Conservation (phyloP, 2,113 vertebrate species). For the Cyprinodon variegatus region DNA sequence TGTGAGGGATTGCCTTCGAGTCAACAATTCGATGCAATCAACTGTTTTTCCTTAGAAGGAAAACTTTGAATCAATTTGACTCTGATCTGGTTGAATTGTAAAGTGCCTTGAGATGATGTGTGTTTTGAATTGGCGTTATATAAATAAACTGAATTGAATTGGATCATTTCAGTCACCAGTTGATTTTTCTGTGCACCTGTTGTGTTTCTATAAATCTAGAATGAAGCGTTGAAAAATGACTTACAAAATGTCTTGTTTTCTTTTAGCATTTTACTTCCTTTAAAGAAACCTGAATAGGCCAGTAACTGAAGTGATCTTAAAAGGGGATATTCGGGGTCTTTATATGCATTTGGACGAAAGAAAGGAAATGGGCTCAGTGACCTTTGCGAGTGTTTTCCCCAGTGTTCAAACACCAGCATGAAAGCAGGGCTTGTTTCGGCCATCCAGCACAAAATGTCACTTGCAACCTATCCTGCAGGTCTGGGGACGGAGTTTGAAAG, state of each 20-base stretch:
- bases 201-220: too few species aligned
- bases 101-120: too few species aligned
- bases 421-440: constrained; percentile 85
- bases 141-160: too few species aligned
- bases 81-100: too few species aligned
- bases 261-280: constrained; percentile 55
- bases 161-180: background rate
- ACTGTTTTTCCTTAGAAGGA: too few species aligned
- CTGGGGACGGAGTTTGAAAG: constrained; percentile 80
- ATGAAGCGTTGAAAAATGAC: constrained; percentile 9
- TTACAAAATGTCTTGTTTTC: constrained; percentile 21
- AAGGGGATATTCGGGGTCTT: constrained; percentile 75
- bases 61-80: too few species aligned
- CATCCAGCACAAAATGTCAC: constrained; percentile 82
- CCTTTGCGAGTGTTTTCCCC: constrained; percentile 83
- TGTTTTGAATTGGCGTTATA: too few species aligned
- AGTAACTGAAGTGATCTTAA: constrained; percentile 69
- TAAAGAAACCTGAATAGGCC: constrained; percentile 66
- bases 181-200: background rate
- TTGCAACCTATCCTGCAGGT: constrained; percentile 83
- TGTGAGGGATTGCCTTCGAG: too few species aligned
- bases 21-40: too few species aligned
- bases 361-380: constrained; percentile 86
- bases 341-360: constrained; percentile 68
- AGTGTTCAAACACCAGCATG: constrained; percentile 84